These are phyloP conservation scores for Hydractinia echinata DNA, from an alignment of 30 jellyfish, hydroid and myxozoan species.

Conservation along the genomic window DNA sequence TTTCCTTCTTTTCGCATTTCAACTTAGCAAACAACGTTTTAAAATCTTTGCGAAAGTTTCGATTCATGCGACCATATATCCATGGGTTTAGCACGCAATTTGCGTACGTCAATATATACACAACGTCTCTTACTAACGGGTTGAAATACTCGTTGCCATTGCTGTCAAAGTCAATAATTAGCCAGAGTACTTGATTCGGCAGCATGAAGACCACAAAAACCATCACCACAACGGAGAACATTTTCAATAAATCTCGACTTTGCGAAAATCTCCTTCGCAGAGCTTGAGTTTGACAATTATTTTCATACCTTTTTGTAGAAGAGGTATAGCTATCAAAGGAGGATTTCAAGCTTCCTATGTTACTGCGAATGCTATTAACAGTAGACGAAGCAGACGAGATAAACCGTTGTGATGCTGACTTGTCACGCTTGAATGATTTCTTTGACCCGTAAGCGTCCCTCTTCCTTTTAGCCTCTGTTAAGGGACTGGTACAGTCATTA, in stretches of 20 bases:
- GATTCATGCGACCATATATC: conserved; percentile 26
- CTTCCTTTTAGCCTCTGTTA: too few species aligned
- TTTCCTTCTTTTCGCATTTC: background rate
- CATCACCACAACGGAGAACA: conserved; percentile 29
- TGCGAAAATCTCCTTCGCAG: conserved; percentile 13
- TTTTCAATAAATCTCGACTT: conserved; percentile 23
- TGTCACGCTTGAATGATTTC: too few species aligned
- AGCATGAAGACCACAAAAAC: conserved; percentile 33
- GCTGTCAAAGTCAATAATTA: conserved; percentile 8
- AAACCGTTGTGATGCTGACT: too few species aligned
- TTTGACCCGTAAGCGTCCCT: too few species aligned
- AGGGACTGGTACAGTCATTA: too few species aligned
- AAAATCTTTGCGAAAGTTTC: conserved; percentile 28
- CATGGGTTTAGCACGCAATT: conserved; percentile 32
- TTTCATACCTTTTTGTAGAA: background rate
- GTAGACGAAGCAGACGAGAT: too few species aligned
- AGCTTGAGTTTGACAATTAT: conserved; percentile 12
- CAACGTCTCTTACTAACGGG: conserved; percentile 2
- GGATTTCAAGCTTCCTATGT: too few species aligned
- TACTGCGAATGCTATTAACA: too few species aligned
- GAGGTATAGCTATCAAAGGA: too few species aligned
- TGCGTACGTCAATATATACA: conserved; percentile 24
- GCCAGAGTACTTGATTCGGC: conserved; percentile 32
- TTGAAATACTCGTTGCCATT: background rate
- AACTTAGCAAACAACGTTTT: background rate